Evolutionary conservation across 2,888 invertebrate species (phyloP), one percentile per base, ranked within the genome.

Genomic region (Lathronympha strigana): DNA sequence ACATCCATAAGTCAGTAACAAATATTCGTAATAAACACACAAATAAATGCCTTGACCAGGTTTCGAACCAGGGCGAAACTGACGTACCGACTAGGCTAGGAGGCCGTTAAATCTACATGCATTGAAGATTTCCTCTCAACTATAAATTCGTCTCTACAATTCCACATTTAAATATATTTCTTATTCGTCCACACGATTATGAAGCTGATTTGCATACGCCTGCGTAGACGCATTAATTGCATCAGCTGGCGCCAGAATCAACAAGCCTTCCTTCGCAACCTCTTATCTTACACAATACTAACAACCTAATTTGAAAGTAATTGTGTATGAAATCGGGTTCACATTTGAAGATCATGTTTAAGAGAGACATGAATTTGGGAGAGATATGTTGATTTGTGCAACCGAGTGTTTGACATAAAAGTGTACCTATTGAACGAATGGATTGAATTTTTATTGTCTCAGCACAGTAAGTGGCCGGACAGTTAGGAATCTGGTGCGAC

Each of bases 221-320:
- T 57, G 31, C 57, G 31, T 43, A 43, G 43, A 55, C 25, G 57
- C 57, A 57, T 57, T 57, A 57, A 57, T 57, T 57, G 57, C 57
- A 45, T 45, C 45, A 45, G 31, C 31, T 57, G 57, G 57, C 45
- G 57, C 57, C 57, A 57, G 57, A 57, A 31, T 45, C 19, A 31
- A 40, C 40, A 15, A 43, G 57, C 13, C 55, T 17, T 13, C 38
- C 38, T 57, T 31, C 21, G 19, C 19, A 45, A 45, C 21, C 31
- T 57, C 45, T 8, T 40, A 55, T 55, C 25, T 43, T 8, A 4
- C 11, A 6, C 31, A 43, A 17, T 4, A 57, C 31, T n/a, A 19
- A 0, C 19, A 57, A 13, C 17, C 11, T 1, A 28, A 55, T 4
- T 4, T 40, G 9, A 40, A 28, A 25, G 23, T 25, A 23, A 40